Percentiles rank a stretch among this genome's conserved stretches.
phyloP scores from a whole-genome alignment of 2,888 invertebrate genomes.

The Diplolepis rosae region DNA sequence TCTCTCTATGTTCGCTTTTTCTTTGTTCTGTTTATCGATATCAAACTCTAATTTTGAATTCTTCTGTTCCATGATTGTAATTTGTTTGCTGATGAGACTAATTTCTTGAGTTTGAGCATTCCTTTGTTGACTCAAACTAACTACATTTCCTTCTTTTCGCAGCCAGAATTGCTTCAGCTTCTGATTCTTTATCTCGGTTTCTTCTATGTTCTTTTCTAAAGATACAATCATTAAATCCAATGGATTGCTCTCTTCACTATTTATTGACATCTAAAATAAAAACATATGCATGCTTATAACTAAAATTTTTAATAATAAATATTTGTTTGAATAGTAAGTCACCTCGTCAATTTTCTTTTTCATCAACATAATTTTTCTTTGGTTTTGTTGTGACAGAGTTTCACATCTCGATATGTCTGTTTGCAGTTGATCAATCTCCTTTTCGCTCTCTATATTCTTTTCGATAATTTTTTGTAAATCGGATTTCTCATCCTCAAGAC shows the following conservation, averaged over 20 bases:
- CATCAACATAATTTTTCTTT: slow-evolving; percentile 74
- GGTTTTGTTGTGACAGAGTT: slow-evolving; percentile 73
- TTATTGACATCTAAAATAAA: slow-evolving; percentile 45
- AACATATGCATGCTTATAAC: slow-evolving; percentile 7
- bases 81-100: slow-evolving; percentile 82
- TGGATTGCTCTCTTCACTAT: slow-evolving; percentile 73
- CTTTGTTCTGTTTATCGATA: slow-evolving; percentile 76
- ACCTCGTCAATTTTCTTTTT: slow-evolving; percentile 76
- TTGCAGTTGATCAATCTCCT: slow-evolving; percentile 72
- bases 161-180: slow-evolving; percentile 84
- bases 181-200: slow-evolving; percentile 79
- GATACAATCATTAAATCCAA: slow-evolving; percentile 79
- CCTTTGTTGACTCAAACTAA: slow-evolving; percentile 81
- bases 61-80: slow-evolving; percentile 83
- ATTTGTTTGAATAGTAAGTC: neutral
- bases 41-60: slow-evolving; percentile 82
- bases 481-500: slow-evolving; percentile 55
- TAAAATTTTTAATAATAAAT: slow-evolving; percentile 20
- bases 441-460: slow-evolving; percentile 71
- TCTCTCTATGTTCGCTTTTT: slow-evolving; percentile 77
- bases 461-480: slow-evolving; percentile 69
- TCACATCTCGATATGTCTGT: slow-evolving; percentile 74
- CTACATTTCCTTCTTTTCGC: slow-evolving; percentile 83
- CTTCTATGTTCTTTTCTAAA: slow-evolving; percentile 80
- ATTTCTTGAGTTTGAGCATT: slow-evolving; percentile 81